Evolutionary conservation across 64 coral and sea anemone genomes (phyloP).

Genomic region (Pocillopora damicornis): DNA sequence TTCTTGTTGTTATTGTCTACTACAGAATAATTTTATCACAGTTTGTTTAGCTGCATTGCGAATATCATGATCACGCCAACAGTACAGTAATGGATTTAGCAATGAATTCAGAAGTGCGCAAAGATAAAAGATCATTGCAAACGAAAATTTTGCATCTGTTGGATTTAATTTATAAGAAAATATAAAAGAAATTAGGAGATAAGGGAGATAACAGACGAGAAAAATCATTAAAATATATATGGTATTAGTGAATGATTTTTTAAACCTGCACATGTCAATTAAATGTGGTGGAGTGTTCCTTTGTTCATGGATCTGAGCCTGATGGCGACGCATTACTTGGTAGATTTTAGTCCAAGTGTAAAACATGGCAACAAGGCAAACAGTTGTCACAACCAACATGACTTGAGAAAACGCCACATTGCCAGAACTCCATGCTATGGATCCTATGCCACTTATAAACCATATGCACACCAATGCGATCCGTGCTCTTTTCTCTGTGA

Average conservation of each 20-base stretch:
- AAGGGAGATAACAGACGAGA: neutral
- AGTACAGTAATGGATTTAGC: constrained; percentile 15
- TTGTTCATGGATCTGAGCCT: neutral
- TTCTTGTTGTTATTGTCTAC: neutral
- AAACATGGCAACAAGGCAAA: neutral
- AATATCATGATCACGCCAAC: neutral
- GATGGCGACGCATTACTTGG: neutral
- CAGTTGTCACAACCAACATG: no score
- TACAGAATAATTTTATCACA: neutral
- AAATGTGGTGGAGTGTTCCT: neutral
- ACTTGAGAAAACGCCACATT: neutral
- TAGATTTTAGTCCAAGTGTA: constrained; percentile 5
- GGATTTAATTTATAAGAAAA: neutral
- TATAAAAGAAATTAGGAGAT: neutral
- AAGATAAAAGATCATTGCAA: neutral
- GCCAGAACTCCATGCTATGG: neutral
- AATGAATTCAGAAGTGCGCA: neutral
- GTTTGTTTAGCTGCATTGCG: neutral
- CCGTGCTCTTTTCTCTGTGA: neutral
- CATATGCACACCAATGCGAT: neutral
- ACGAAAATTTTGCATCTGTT: neutral
- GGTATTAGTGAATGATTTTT: neutral
- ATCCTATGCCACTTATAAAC: neutral
- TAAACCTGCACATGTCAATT: neutral
- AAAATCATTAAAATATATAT: neutral